Conservation (phyloP, 1,140 invertebrate genomes). For the Asbolus verrucosus region DNA sequence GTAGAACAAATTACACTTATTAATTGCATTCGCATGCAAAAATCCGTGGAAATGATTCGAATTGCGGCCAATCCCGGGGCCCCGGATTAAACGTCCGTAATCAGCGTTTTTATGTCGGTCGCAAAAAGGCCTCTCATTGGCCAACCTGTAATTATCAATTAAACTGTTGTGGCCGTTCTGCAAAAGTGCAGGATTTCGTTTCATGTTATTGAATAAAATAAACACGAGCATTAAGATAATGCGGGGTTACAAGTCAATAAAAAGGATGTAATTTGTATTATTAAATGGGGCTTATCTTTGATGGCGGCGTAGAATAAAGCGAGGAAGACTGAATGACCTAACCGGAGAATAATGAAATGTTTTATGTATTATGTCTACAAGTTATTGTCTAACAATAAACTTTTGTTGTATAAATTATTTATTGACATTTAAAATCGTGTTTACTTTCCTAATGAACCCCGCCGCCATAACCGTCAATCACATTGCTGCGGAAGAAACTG, state of each 20-base stretch:
- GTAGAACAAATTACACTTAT: conserved; percentile 38
- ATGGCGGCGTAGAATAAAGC: conserved; percentile 18
- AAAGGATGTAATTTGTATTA: conserved; percentile 33
- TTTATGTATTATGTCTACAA: conserved; percentile 15
- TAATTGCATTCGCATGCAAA: conserved; percentile 35
- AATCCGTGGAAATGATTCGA: conserved; percentile 2
- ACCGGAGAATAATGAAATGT: conserved; percentile 20
- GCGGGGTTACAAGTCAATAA: conserved; percentile 28
- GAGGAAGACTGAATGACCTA: conserved; percentile 11
- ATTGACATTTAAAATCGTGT: conserved; percentile 4
- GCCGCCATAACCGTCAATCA: not conserved
- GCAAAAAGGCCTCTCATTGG: not conserved
- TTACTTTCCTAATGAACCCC: not conserved
- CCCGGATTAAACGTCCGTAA: conserved; percentile 1
- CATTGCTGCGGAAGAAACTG: not conserved
- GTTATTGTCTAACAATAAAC: conserved; percentile 31
- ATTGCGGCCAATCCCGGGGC: not conserved
- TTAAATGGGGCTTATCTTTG: conserved; percentile 26
- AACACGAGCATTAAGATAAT: conserved; percentile 33
- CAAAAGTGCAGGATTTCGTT: conserved; percentile 10
- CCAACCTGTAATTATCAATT: conserved; percentile 12
- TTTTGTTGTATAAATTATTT: conserved; percentile 32
- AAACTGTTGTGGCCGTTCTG: not conserved
- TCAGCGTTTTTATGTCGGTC: no score
- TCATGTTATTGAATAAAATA: conserved; percentile 29